phyloP scores from a whole-genome alignment of 2,113 vertebrate species.

The Oplegnathus fasciatus region DNA sequence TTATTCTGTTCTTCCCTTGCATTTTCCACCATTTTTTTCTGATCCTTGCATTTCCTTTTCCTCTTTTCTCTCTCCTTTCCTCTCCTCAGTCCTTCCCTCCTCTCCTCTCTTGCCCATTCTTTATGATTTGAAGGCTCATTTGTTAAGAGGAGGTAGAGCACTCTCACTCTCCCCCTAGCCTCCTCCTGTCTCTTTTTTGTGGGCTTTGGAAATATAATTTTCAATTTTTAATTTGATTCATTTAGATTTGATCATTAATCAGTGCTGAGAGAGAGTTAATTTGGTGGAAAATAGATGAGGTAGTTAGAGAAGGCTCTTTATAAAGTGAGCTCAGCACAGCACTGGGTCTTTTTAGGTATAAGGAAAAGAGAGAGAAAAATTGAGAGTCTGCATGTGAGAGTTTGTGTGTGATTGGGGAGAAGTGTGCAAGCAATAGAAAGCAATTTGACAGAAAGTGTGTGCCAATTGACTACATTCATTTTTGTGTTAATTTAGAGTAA shows the following conservation, averaged over 20 bases:
- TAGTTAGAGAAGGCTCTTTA: slow-evolving; percentile 95
- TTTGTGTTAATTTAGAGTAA: neutral
- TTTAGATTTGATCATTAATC: slow-evolving; percentile 99
- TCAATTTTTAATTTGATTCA: slow-evolving; percentile 99
- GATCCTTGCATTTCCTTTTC: slow-evolving; percentile 30
- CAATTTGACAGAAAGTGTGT: neutral
- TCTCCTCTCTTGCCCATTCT: slow-evolving; percentile 90
- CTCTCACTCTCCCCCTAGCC: slow-evolving; percentile 87
- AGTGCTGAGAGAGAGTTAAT: slow-evolving; percentile 99
- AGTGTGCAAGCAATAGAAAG: slow-evolving; percentile 3
- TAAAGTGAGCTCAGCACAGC: slow-evolving; percentile 87
- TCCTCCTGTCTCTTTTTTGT: slow-evolving; percentile 92
- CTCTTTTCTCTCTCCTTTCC: slow-evolving; percentile 12
- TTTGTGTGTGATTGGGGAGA: slow-evolving; percentile 40
- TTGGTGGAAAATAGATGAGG: slow-evolving; percentile 99
- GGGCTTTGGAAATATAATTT: slow-evolving; percentile 99
- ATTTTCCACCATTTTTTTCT: slow-evolving; percentile 13
- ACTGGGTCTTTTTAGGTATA: slow-evolving; percentile 65
- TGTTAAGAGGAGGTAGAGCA: slow-evolving; percentile 93
- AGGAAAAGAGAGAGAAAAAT: slow-evolving; percentile 46
- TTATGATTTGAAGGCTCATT: slow-evolving; percentile 99
- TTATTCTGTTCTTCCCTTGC: slow-evolving; percentile 27
- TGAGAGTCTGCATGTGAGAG: slow-evolving; percentile 69
- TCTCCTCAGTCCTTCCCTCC: slow-evolving; percentile 51
- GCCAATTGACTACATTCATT: neutral